phyloP scores from a whole-genome alignment of 2,113 vertebrate species.

The Oriolus oriolus region DNA sequence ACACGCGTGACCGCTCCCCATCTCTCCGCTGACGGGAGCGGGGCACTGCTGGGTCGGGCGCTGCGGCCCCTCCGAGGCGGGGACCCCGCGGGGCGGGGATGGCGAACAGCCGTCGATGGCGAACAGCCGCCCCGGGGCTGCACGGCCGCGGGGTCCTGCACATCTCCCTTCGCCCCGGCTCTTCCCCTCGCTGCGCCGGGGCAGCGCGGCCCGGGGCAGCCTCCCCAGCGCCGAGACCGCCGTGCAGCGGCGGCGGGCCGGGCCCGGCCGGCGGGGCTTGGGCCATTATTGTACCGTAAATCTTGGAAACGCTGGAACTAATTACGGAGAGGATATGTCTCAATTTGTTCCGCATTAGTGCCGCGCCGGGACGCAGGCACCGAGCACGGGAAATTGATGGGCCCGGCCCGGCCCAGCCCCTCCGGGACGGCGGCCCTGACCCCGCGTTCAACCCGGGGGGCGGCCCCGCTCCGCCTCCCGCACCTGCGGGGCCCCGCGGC shows the following conservation, averaged over 20 bases:
- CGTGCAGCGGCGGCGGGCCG: neutral
- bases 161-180: neutral
- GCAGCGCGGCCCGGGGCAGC: neutral
- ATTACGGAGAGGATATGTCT: no score
- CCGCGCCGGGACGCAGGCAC: constrained; percentile 74
- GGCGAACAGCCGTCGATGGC: neutral
- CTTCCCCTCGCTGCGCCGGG: neutral
- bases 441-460: constrained; percentile 78
- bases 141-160: neutral
- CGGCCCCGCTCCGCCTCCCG: neutral
- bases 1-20: no score
- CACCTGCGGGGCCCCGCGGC: constrained; percentile 60
- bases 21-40: neutral
- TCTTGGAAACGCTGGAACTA: no score
- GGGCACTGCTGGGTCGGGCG: neutral
- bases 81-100: neutral
- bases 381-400: constrained; percentile 9
- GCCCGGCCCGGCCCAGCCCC: no score
- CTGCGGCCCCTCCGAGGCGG: neutral
- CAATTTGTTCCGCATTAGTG: neutral
- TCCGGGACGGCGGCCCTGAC: constrained; percentile 51
- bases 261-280: neutral
- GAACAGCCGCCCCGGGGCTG: neutral
- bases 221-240: neutral
- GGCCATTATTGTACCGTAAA: no score